phyloP scores from a whole-genome alignment of 37 sponge, comb jelly and placozoan species.

The Spongilla lacustris region DNA sequence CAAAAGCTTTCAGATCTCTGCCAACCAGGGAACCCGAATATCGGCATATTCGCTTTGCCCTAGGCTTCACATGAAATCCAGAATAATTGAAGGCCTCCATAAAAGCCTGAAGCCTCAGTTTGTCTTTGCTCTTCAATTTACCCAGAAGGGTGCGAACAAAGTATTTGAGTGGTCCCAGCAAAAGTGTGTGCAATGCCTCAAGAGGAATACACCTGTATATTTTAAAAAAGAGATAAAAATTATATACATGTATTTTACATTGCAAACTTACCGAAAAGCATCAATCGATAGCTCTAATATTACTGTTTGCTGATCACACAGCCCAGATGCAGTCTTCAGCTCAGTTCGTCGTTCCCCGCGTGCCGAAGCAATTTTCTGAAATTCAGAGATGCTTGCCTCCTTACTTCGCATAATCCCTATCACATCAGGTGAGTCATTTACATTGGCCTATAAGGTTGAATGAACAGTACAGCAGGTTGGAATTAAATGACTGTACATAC shows the following conservation, averaged over 20 bases:
- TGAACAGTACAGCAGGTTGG: no score
- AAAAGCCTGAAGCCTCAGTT: constrained; percentile 30
- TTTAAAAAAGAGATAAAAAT: background rate
- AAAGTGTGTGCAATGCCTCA: constrained; percentile 47
- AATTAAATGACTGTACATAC: constrained; percentile 10
- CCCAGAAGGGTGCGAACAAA: constrained; percentile 20
- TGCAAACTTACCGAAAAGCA: background rate
- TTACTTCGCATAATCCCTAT: background rate
- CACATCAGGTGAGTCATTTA: no score
- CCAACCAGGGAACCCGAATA: constrained; percentile 53
- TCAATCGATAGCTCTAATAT: constrained; percentile 3
- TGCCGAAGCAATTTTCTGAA: background rate
- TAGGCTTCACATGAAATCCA: constrained; percentile 20
- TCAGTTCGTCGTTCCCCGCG: constrained; percentile 3
- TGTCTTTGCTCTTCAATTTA: background rate
- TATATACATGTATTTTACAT: background rate
- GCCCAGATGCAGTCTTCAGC: constrained; percentile 6
- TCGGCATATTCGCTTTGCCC: constrained; percentile 15
- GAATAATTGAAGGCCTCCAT: constrained; percentile 41
- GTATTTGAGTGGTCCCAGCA: constrained; percentile 57
- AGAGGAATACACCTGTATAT: constrained; percentile 45
- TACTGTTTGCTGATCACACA: background rate
- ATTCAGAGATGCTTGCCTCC: background rate
- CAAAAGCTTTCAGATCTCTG: constrained; percentile 49
- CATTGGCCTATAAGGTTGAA: no score